phyloP scores from a whole-genome alignment of 2,797 vertebrate species.

The Oreochromis grahami region DNA sequence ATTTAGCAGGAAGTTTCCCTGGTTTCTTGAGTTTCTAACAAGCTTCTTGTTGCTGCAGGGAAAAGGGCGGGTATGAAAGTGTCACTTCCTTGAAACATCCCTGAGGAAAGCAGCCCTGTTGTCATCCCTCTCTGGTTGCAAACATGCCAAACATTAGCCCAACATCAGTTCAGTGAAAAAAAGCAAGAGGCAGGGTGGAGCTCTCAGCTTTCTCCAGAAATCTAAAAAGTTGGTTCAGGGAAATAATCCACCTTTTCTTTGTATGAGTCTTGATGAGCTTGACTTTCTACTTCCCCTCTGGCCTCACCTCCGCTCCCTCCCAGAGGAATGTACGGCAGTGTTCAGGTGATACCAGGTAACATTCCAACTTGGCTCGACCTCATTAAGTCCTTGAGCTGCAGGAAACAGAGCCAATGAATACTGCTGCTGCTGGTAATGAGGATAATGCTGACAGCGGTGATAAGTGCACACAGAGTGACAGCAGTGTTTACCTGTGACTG shows the following conservation, averaged over 20 bases:
- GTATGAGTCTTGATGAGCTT: not conserved
- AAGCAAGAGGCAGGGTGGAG: not conserved
- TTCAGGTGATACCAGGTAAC: not conserved
- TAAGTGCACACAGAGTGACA: accelerated
- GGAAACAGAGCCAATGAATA: not conserved
- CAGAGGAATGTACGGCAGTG: constrained; percentile 12
- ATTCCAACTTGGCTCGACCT: not conserved
- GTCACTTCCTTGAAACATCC: not conserved
- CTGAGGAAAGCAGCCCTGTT: not conserved
- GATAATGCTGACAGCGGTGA: not conserved
- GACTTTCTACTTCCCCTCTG: not conserved
- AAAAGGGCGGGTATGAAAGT: not conserved
- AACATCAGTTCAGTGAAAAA: not conserved
- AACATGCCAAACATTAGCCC: not conserved
- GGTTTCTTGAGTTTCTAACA: not conserved
- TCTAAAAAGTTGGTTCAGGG: not conserved
- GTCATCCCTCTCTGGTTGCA: not conserved
- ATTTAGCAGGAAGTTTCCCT: not conserved
- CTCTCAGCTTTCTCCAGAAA: not conserved
- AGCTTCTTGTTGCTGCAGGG: not conserved
- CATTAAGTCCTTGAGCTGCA: not conserved
- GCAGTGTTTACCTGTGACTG: not conserved
- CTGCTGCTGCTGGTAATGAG: not conserved
- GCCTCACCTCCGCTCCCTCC: not conserved
- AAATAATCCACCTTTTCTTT: not conserved